These are phyloP conservation scores for Brachyistius frenatus DNA, from an alignment of 2,113 vertebrate genomes.

Conservation along the genomic window DNA sequence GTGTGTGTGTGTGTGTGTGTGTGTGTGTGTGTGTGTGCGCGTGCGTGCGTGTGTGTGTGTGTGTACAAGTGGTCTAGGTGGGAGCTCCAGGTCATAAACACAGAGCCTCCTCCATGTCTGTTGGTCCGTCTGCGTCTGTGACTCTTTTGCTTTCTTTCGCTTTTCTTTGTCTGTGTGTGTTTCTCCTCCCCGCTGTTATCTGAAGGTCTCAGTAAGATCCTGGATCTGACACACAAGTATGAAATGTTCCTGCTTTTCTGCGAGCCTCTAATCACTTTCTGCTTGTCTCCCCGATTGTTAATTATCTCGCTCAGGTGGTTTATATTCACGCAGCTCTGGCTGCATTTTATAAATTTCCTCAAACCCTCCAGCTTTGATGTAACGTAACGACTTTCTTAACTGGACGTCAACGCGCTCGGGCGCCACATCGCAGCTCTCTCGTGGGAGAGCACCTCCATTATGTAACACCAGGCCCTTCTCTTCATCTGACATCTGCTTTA, in stretches of 20 bases:
- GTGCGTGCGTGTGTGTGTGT: constrained; percentile 20
- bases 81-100: constrained; percentile 74
- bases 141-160: constrained; percentile 18
- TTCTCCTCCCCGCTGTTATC: constrained; percentile 50
- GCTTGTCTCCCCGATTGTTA: constrained; percentile 17
- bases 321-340: constrained; percentile 13
- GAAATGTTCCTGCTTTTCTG: constrained; percentile 53
- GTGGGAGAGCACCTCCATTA: constrained; percentile 58
- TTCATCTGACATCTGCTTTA: constrained; percentile 72
- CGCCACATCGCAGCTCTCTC: not conserved
- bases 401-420: not conserved
- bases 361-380: constrained; percentile 12
- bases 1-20: constrained; percentile 21
- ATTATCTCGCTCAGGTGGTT: constrained; percentile 60
- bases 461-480: constrained; percentile 50
- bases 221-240: constrained; percentile 50
- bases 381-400: not conserved
- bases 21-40: constrained; percentile 25
- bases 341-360: constrained; percentile 11
- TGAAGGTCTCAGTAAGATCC: constrained; percentile 49
- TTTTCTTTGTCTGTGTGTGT: constrained; percentile 39
- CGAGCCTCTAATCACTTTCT: constrained; percentile 14
- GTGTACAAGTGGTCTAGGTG: constrained; percentile 35
- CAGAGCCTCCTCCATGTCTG: constrained; percentile 70
- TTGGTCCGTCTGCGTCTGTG: constrained; percentile 47